Evolutionary conservation across 2,113 vertebrate species (phyloP).

Genomic region (Hippopotamus amphibius): DNA sequence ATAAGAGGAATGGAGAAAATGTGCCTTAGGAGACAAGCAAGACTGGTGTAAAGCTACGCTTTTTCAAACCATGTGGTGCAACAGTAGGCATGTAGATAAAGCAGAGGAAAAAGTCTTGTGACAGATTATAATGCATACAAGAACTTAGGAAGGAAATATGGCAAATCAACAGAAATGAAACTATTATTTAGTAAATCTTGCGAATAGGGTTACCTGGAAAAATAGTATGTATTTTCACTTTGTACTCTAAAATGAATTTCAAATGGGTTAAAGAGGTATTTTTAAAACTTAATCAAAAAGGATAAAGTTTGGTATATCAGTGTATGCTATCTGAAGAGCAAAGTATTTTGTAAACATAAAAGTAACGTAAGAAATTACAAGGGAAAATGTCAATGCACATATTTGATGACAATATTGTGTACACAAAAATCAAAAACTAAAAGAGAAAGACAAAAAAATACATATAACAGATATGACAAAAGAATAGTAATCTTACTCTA

Average conservation of each 20-base stretch:
- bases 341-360: constrained; percentile 13
- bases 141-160: neutral
- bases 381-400: neutral
- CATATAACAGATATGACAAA: neutral
- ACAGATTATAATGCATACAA: neutral
- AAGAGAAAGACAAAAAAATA: neutral
- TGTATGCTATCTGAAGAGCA: neutral
- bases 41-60: neutral
- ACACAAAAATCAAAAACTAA: constrained; percentile 17
- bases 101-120: neutral
- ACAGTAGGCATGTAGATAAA: neutral
- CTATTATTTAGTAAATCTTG: constrained; percentile 2
- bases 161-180: neutral
- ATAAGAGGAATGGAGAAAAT: neutral
- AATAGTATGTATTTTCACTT: neutral
- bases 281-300: neutral
- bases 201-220: constrained; percentile 19
- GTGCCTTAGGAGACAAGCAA: neutral
- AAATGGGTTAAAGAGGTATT: neutral
- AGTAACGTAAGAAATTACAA: neutral
- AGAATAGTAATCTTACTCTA: neutral
- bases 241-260: constrained; percentile 22
- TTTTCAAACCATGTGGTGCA: neutral
- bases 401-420: neutral
- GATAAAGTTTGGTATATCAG: constrained; percentile 1